Evolutionary conservation across 2,113 vertebrate species (phyloP).

Genomic region (Myotis lucifugus): DNA sequence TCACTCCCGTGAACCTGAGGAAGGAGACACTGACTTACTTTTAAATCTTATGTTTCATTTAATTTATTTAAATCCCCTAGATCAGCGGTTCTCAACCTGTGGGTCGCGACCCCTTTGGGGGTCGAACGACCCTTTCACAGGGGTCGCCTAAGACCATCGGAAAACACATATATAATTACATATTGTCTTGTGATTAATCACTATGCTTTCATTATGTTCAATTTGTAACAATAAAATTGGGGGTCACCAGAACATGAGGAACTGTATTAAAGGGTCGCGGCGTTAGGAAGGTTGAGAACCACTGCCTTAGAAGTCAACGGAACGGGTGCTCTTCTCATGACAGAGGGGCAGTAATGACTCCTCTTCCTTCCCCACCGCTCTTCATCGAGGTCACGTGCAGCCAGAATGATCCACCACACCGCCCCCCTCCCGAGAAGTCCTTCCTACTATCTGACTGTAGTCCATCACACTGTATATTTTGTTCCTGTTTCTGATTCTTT

Average conservation of each 20-base stretch:
- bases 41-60: neutral
- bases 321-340: neutral
- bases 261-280: too few relatives aligned
- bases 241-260: too few relatives aligned
- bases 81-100: too few relatives aligned
- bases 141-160: too few relatives aligned
- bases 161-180: too few relatives aligned
- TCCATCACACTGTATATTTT: neutral
- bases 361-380: neutral
- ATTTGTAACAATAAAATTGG: too few relatives aligned
- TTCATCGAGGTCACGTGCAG: neutral
- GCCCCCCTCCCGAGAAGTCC: neutral
- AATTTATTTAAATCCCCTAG: neutral
- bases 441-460: slow-evolving; percentile 29
- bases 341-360: neutral
- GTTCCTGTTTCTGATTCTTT: neutral
- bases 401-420: neutral
- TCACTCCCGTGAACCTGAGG: neutral
- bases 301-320: neutral
- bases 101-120: too few relatives aligned
- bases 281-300: too few relatives aligned
- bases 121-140: too few relatives aligned
- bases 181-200: too few relatives aligned
- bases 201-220: too few relatives aligned
- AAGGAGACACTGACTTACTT: neutral